Base-by-base conservation (phyloP, 1,140 invertebrate species). In the Onthophagus taurus region DNA sequence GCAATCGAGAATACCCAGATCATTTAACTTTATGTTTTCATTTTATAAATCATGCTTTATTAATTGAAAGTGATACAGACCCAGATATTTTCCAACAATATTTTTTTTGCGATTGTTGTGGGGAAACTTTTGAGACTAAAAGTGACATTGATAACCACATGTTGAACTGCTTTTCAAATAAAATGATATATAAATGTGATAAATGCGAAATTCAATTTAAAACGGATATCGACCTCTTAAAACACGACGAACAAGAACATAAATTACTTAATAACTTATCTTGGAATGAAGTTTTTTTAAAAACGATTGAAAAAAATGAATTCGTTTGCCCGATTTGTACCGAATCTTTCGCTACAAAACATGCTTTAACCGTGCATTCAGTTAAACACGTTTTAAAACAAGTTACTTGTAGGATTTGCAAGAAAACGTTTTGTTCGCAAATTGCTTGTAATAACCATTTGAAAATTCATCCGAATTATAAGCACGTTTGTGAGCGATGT, bases 321-420 rank as follows among this genome's bases (percentile, higher is more conserved):
- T 41, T 26, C 14, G 5, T 17, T 11, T 41, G 38, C 14, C 38
- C 38, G 29, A 41, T 47, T 29, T 47, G 45, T 47, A n/a, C 13
- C 19, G 37, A 17, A 13, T n/a, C 9, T 16, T 47, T 47, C 24
- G 14, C 11, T n/a, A 41, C 19, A 11, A 41, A 36, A 47, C 7
- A 13, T 13, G 30, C 18, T 18, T 20, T 47, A 4, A 7, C 13
- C 16, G n/a, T 24, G 16, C 45, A 47, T 42, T 34, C 37, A 9
- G 20, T 47, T 9, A 31, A 17, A 5, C 45, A 47, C 35, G 23
- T 47, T 24, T 33, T 47, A 18, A 47, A 47, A 36, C 24, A 29
- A 31, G 16, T 39, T 26, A 34, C n/a, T 17, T 47, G 45, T 35
- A 18, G 36, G 0, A 42, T 21, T 26, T 47, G 45, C 35, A 34